Evolutionary conservation across 2,888 invertebrate species (phyloP), one percentile per base, ranked within the genome.

Genomic region (Ganaspis brasiliensis): DNA sequence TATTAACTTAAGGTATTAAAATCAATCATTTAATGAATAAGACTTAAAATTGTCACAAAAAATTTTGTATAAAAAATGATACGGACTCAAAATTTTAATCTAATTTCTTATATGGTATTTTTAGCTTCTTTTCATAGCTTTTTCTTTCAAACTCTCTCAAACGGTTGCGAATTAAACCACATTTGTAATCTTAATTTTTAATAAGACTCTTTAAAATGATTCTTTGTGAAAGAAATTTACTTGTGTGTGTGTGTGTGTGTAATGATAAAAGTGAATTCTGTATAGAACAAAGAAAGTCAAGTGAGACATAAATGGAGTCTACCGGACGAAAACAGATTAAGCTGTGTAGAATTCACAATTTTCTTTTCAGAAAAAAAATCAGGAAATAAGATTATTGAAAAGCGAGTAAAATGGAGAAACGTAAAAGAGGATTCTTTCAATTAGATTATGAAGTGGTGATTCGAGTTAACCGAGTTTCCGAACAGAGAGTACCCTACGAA

Each of bases 371-470:
- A 40, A 14, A 31, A 35, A 2, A 12, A 8, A 21, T 19, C 10
- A 19, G 37, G 19, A 52, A 52, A 19, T 1, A 12, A 21, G 14
- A 37, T 37, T 61, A 61, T 61, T 61, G 19, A 61, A 61, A 37
- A 61, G 35, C 16, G 35, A 35, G 61, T 40, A 14, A 63, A 63
- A 63, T 21, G 21, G n/a, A 72, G 16, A 52, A 35, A 26, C 21
- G 45, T 9, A 55, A 40, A 31, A 72, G 37, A 56, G 31, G 52
- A 82, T 83, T 85, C 83, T 84, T 87, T 86, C 85, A 83, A 87
- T 86, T 87, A 86, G 81, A 87, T 83, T 77, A 73, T 56, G 74
- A 75, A 83, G 80, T 82, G 73, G 78, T 81, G 81, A 81, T 81
- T 80, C 80, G 76, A 73, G 81, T 82, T 84, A 83, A 83, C 82